These are phyloP conservation scores for Sebastes matsubarae DNA, from an alignment of 2,797 vertebrate species.

Conservation along the genomic window DNA sequence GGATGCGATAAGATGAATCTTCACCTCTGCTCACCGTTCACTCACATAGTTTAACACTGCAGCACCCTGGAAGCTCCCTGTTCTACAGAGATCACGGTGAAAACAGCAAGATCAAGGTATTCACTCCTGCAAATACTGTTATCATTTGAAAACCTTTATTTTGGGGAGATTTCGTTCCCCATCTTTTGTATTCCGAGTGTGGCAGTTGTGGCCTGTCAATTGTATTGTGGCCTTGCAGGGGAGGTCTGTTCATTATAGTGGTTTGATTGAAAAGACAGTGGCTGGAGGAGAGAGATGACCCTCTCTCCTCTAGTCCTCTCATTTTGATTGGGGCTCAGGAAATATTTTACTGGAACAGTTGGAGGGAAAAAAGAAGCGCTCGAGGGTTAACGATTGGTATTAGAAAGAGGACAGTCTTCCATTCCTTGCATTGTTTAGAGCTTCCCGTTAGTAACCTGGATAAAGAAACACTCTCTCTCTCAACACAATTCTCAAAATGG, in stretches of 20 bases:
- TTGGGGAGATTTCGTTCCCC: conserved; percentile 1
- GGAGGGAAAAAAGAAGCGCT: background rate
- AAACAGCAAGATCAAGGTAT: conserved; percentile 38
- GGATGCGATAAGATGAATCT: conserved; percentile 46
- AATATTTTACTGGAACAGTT: conserved; percentile 29
- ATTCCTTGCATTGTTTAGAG: conserved; percentile 28
- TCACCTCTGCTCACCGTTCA: conserved; percentile 42
- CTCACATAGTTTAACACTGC: conserved; percentile 25
- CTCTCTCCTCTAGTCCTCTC: conserved; percentile 33
- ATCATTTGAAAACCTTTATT: conserved; percentile 26
- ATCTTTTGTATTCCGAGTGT: conserved; percentile 36
- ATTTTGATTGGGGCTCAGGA: conserved; percentile 42
- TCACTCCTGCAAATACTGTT: conserved; percentile 35
- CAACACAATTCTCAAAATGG: conserved; percentile 44
- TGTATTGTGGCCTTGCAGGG: conserved; percentile 49
- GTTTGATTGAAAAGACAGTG: conserved; percentile 63
- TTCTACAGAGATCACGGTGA: conserved; percentile 38
- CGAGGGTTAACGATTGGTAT: background rate
- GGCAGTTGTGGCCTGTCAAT: conserved; percentile 18
- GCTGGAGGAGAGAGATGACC: conserved; percentile 52
- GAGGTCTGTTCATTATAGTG: conserved; percentile 62
- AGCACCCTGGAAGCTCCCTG: conserved; percentile 23
- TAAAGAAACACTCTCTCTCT: background rate
- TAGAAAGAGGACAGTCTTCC: conserved; percentile 29
- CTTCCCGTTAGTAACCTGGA: background rate